Evolutionary conservation across 1,140 invertebrate species (phyloP), one percentile per base, ranked within the genome.

Genomic region (Diorhabda carinulata): DNA sequence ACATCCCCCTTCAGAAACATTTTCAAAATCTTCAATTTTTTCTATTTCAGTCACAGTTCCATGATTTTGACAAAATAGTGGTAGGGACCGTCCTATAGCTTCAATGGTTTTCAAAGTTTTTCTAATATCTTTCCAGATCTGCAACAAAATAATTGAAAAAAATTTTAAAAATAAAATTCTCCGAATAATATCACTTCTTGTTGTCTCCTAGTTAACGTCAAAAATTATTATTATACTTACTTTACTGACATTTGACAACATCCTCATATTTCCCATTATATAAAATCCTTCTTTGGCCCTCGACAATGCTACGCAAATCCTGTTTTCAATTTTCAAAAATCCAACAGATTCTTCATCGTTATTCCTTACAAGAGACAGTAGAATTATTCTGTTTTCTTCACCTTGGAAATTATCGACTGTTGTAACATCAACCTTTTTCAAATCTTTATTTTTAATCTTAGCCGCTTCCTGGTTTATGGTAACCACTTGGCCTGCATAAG

Each of bases 381-480:
- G 77, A 67, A 96, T 90, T 43, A 96, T 93, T 72, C 93, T 88
- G 56, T 88, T 91, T 81, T 96, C 94, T 79, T 95, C 90, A 2
- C 94, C 93, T 84, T 95, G 92, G 77, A 87, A 95, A 78, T 92
- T 93, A 79, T 96, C 94, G 2, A 95, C 87, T 4, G 88, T 86
- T 52, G 87, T 86, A 25, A 94, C 85, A 64, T 84, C 82, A 5
- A 89, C 82, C n/a, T 83, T 77, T 58, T 74, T 66, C 9, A 86
- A 67, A 3, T 77, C 56, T 9, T 69, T 40, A 25, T 25, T 25
- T 25, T 25, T 25, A 25, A 25, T 25, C 25, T 25, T 25, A 25
- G 25, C 25, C 25, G 25, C 25, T 25, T 25, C 25, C 25, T 25
- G 78, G 71, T 73, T 78, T 79, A 86, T 78, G 70, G 82, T 83